phyloP scores from a whole-genome alignment of 2,888 invertebrate genomes.

The Marasmarcha lunaedactyla region DNA sequence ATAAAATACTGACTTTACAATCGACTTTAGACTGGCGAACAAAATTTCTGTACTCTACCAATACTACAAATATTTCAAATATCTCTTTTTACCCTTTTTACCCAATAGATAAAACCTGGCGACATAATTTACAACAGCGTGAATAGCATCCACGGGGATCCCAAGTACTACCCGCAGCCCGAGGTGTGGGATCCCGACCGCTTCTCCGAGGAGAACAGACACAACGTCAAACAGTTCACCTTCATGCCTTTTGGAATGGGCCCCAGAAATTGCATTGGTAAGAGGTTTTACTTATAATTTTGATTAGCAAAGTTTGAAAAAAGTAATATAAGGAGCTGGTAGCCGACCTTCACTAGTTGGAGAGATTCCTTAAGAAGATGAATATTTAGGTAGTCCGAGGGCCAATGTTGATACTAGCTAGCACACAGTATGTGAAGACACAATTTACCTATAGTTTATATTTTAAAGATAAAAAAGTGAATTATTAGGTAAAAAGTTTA shows the following conservation, averaged over 20 bases:
- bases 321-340: no score
- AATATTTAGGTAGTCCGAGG: no score
- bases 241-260: conserved; percentile 67
- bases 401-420: no score
- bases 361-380: no score
- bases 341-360: no score
- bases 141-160: conserved; percentile 34
- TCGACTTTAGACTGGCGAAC: no score
- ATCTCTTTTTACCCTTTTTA: background rate
- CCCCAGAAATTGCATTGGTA: conserved; percentile 65
- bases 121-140: conserved; percentile 30
- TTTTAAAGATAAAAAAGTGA: no score
- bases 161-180: conserved; percentile 27
- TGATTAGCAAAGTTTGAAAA: conserved; percentile 1
- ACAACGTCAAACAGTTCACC: conserved; percentile 47
- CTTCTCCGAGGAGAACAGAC: conserved; percentile 47
- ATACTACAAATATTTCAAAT: conserved; percentile 25
- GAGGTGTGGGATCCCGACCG: conserved; percentile 47
- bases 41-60: no score
- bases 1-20: no score
- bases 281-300: conserved; percentile 12
- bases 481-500: no score
- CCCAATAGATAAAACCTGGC: conserved; percentile 28
- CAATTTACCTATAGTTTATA: no score
- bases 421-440: no score